phyloP scores from a whole-genome alignment of 92 coral and sea anemone genomes.

The Parazoanthus swiftii region DNA sequence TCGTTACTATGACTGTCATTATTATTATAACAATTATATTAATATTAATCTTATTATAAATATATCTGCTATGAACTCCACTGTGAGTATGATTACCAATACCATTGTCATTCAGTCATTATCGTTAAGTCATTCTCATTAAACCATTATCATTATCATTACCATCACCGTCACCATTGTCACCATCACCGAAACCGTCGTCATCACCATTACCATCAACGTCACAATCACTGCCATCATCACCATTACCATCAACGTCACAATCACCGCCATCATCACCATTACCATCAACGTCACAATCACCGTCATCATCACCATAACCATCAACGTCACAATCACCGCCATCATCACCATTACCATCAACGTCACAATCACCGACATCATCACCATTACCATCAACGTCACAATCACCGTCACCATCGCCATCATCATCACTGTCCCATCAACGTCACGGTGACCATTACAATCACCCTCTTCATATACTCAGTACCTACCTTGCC shows the following conservation, averaged over 20 bases:
- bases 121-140: not conserved
- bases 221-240: not conserved
- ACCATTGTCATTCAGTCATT: too few relatives aligned
- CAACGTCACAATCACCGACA: not conserved
- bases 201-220: not conserved
- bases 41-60: not conserved
- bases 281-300: not conserved
- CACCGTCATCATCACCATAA: not conserved
- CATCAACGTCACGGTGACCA: not conserved
- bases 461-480: not conserved
- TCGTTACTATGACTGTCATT: too few relatives aligned
- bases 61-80: too few relatives aligned
- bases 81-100: too few relatives aligned
- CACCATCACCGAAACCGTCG: not conserved
- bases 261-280: not conserved
- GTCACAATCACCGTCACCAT: not conserved
- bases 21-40: not conserved
- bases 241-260: not conserved
- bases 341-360: too few relatives aligned
- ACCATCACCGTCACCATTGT: not conserved
- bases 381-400: not conserved
- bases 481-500: slow-evolving; percentile 59
- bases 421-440: not conserved
- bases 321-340: not conserved
- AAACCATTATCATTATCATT: not conserved